Conservation (phyloP, 2,113 vertebrate genomes). For the Acinonyx jubatus region DNA sequence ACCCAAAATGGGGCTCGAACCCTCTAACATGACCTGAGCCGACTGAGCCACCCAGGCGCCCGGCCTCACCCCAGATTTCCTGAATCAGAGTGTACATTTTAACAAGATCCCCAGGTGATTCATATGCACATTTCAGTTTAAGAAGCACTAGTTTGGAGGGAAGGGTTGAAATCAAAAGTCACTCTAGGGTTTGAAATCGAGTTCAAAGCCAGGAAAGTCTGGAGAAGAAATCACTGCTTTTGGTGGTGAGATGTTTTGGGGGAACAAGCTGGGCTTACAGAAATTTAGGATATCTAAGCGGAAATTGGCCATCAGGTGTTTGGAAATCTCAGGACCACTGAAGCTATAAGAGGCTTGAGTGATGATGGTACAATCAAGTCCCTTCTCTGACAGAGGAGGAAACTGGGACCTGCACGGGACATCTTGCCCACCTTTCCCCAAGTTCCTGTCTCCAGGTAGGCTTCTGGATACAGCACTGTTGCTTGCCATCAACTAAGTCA, state of each 20-base stretch:
- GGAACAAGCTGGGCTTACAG: neutral
- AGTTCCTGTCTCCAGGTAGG: neutral
- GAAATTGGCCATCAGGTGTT: neutral
- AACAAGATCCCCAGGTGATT: neutral
- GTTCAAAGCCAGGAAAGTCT: conserved; percentile 14
- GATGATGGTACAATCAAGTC: neutral
- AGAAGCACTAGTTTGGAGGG: neutral
- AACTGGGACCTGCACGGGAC: neutral
- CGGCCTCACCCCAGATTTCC: neutral
- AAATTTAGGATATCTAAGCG: neutral
- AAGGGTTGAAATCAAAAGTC: conserved; percentile 10
- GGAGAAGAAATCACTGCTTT: conserved; percentile 2
- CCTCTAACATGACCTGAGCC: too few relatives aligned
- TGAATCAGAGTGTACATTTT: neutral
- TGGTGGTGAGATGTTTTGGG: neutral
- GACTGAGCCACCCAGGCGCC: too few relatives aligned
- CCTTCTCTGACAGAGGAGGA: neutral
- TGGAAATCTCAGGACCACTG: neutral
- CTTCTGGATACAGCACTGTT: neutral
- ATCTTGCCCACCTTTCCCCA: neutral
- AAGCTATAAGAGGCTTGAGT: neutral
- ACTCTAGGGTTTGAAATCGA: conserved; percentile 28
- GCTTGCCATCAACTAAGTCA: neutral
- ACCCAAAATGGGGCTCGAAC: too few relatives aligned
- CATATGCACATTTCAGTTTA: neutral